Base-by-base conservation (phyloP, 1,140 invertebrate species). In the Thalassaphorura encarpata region DNA sequence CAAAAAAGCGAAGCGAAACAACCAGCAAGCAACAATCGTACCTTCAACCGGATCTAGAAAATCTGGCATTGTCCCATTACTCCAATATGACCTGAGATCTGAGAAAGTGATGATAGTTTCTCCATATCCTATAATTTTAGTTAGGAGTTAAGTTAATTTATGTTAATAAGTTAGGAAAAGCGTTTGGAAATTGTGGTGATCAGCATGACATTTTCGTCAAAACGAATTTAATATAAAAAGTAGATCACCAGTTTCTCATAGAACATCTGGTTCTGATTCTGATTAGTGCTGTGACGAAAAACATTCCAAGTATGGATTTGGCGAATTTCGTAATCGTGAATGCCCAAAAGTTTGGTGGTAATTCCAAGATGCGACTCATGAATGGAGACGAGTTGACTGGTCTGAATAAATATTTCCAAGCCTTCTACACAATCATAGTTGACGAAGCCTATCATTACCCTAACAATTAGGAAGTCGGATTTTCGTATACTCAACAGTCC, bases 401-500 rank as follows among this genome's bases (percentile, higher is more conserved):
- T 19, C 26, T 50, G 1, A 23, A n/a, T 18, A 18, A 40, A 3
- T 29, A 21, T 18, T 56, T 56, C 13, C 8, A 28, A 13, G 3
- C 40, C 16, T 56, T 56, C 50, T 29, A 56, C 21, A 39, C 39
- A 5, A 27, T 56, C 6, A 56, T 56, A 13, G 54, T 56, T 11
- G 54, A 56, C 26, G 54, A 56, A 21, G 54, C 54, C 19, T 47
- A 56, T 24, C 54, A 56, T 23, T 56, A 56, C 26, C 54, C 54
- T 13, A n/a, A n/a, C n/a, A n/a, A 11, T 36, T 36, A 36, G n/a
- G 8, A 8, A 11, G 33, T 8, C 8, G 8, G n/a, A 11, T n/a
- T 11, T 36, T 36, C 33, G 33, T 11, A 36, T 11, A 36, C 33
- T 11, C 33, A 36, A 8, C 33, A 36, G 33, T 36, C 33, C 8